Percentiles rank a stretch among this genome's conserved stretches.
Conservation (phyloP, 1,140 invertebrate genomes). For the Idris sp. region DNA sequence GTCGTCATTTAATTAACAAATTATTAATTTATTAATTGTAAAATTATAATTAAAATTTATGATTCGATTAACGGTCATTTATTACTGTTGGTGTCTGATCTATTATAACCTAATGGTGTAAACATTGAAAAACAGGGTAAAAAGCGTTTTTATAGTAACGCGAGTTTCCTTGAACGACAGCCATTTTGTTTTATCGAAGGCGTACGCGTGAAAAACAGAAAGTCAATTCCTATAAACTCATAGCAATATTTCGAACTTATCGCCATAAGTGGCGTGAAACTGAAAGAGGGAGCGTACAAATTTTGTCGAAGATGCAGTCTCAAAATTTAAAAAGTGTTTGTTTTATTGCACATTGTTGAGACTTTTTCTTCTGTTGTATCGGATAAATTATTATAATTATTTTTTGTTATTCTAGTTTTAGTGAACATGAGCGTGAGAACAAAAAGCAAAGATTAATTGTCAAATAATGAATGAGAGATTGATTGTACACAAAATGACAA, state of each 20-base stretch:
- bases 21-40: slow-evolving; percentile 57
- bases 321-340: slow-evolving; percentile 29
- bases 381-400: not conserved
- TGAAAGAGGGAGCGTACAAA: not conserved
- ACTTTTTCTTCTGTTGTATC: slow-evolving; percentile 16
- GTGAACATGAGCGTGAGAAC: slow-evolving; percentile 2
- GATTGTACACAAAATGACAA: slow-evolving; percentile 9
- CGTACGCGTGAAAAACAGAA: slow-evolving; percentile 57
- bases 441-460: slow-evolving; percentile 16
- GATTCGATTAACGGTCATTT: slow-evolving; percentile 64
- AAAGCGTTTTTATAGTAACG: slow-evolving; percentile 67
- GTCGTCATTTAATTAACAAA: slow-evolving; percentile 39
- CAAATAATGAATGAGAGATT: slow-evolving; percentile 9
- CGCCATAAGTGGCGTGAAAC: slow-evolving; percentile 1
- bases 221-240: slow-evolving; percentile 73
- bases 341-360: slow-evolving; percentile 26
- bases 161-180: slow-evolving; percentile 67
- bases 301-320: slow-evolving; percentile 22
- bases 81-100: slow-evolving; percentile 58
- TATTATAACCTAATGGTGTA: too few relatives aligned
- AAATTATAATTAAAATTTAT: slow-evolving; percentile 50
- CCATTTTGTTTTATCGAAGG: slow-evolving; percentile 71
- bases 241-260: slow-evolving; percentile 70
- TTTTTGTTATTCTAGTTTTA: slow-evolving; percentile 14
- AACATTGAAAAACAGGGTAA: slow-evolving; percentile 77